phyloP scores from a whole-genome alignment of 2,888 invertebrate genomes.

The Zaprionus lineosus region DNA sequence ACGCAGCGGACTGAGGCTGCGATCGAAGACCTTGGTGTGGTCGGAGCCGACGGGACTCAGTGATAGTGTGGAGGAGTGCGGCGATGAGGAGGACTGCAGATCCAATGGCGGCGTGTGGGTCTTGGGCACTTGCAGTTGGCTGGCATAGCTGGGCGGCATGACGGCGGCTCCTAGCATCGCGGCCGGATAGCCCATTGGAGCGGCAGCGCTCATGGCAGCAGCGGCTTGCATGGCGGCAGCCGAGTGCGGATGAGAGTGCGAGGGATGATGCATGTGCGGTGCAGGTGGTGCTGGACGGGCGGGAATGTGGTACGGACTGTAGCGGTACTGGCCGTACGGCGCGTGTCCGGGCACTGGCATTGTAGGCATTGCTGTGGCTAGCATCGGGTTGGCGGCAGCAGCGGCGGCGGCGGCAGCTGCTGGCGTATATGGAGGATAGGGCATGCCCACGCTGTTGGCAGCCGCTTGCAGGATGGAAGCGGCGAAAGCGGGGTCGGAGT shows the following conservation, averaged over 20 bases:
- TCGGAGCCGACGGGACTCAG: conserved; percentile 82
- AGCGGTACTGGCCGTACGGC: conserved; percentile 82
- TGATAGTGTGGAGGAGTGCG: conserved; percentile 82
- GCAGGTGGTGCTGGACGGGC: conserved; percentile 81
- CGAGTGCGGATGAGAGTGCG: conserved; percentile 82
- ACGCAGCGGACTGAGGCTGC: conserved; percentile 77
- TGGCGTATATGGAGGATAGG: conserved; percentile 85
- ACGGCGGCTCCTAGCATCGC: conserved; percentile 64
- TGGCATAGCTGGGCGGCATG: conserved; percentile 70
- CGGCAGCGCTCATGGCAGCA: conserved; percentile 76
- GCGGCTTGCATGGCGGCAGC: conserved; percentile 49
- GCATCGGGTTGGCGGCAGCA: conserved; percentile 82
- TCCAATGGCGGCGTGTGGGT: conserved; percentile 83
- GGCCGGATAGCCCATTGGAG: conserved; percentile 60
- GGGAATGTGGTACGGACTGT: conserved; percentile 84
- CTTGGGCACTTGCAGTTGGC: conserved; percentile 73
- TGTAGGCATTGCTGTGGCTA: conserved; percentile 83
- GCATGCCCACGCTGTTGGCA: conserved; percentile 88
- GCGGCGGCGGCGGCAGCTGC: conserved; percentile 60
- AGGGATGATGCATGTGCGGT: conserved; percentile 82
- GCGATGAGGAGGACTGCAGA: conserved; percentile 81
- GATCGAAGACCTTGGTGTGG: conserved; percentile 82
- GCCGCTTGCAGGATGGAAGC: conserved; percentile 96
- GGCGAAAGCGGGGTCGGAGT: conserved; percentile 96
- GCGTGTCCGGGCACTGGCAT: conserved; percentile 83